Evolutionary conservation across 92 coral and sea anemone genomes (phyloP).

Genomic region (Meandrina meandrites): DNA sequence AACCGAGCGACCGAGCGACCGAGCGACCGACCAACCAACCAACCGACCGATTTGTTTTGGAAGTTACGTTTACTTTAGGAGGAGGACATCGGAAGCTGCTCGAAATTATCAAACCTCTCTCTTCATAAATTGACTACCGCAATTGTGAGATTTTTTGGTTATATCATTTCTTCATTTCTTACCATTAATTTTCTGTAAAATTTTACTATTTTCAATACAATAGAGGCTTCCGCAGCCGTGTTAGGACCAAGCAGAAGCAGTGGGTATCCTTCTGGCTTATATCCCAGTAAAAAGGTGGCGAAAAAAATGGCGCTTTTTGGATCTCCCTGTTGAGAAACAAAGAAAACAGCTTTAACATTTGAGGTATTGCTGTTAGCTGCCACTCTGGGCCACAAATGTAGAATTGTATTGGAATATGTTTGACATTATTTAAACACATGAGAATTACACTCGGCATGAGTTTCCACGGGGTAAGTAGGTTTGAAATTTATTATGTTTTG

Average conservation of each 20-base stretch:
- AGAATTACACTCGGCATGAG: too few relatives aligned
- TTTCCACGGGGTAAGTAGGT: too few relatives aligned
- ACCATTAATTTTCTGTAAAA: constrained; percentile 30
- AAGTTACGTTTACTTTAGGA: neutral
- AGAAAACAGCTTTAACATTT: neutral
- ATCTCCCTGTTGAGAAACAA: neutral
- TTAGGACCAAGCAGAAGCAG: constrained; percentile 27
- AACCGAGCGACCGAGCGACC: neutral
- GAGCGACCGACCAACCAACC: neutral
- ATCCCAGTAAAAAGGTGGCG: neutral
- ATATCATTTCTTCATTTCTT: neutral
- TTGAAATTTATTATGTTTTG: too few relatives aligned
- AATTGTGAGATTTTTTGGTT: neutral
- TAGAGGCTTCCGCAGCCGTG: neutral
- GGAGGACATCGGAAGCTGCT: neutral
- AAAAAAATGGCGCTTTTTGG: neutral
- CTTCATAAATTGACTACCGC: neutral
- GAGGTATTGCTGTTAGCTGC: neutral
- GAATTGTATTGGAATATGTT: too few relatives aligned
- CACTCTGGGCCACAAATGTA: neutral
- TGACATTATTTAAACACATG: too few relatives aligned
- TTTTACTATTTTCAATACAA: neutral
- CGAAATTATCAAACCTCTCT: neutral
- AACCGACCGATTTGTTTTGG: neutral
- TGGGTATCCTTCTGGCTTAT: neutral